A percentile compares a stretch with the other conserved stretches of the same genome.
These are phyloP conservation scores for Lypha dubia DNA, from an alignment of 2,888 invertebrate species.

Conservation along the genomic window DNA sequence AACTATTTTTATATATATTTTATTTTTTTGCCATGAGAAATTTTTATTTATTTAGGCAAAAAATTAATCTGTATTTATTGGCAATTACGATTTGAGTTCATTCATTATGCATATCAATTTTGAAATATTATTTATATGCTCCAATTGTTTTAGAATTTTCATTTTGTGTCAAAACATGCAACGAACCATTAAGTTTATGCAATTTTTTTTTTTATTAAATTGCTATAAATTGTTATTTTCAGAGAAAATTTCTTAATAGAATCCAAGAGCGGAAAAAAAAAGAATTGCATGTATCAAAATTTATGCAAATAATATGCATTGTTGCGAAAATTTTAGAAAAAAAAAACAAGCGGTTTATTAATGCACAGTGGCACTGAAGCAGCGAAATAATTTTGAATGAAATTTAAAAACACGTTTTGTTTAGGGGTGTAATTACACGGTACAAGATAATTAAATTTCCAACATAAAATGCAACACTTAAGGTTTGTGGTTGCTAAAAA, in stretches of 20 bases:
- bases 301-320: not conserved
- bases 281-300: not conserved
- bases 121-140: constrained; percentile 19
- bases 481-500: no score
- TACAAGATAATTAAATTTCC: no score
- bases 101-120: not conserved
- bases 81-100: not conserved
- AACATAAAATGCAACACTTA: no score
- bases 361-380: not conserved
- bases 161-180: constrained; percentile 4
- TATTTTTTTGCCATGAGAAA: no score
- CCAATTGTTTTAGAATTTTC: not conserved
- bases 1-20: no score
- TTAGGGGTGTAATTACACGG: no score
- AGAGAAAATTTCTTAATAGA: not conserved
- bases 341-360: not conserved
- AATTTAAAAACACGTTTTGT: no score
- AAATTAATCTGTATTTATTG: not conserved
- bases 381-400: not conserved
- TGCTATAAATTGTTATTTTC: not conserved
- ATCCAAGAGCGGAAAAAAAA: not conserved
- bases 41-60: no score
- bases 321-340: not conserved
- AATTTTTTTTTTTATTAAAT: constrained; percentile 7
- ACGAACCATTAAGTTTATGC: constrained; percentile 5